A percentile compares a stretch with the other conserved stretches of the same genome.
Conservation (phyloP, 2,888 invertebrate genomes). For the Orthonevra nobilis region DNA sequence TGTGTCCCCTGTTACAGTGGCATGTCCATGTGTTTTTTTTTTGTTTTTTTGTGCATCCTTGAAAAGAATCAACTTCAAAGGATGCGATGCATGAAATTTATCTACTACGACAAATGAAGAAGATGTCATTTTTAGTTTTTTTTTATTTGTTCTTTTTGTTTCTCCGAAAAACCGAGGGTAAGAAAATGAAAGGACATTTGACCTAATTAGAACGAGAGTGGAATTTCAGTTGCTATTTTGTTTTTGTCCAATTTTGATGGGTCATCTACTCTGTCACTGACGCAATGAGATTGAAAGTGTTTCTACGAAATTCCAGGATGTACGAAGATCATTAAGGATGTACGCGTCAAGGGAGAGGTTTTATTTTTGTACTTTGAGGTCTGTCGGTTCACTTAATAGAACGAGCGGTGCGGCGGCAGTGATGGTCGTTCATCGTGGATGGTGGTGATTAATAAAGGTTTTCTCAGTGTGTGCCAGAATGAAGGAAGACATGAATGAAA, state of each 20-base stretch:
- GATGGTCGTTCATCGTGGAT: conserved; percentile 7
- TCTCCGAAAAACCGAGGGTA: background rate
- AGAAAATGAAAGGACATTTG: conserved; percentile 47
- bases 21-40: conserved; percentile 34
- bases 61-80: conserved; percentile 54
- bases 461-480: background rate
- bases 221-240: background rate
- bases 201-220: conserved; percentile 64
- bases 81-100: conserved; percentile 63
- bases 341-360: background rate
- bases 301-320: conserved; percentile 27
- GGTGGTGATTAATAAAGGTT: conserved; percentile 37
- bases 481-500: conserved; percentile 13
- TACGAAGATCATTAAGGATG: background rate
- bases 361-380: conserved; percentile 8
- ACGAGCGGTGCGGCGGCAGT: too few species aligned
- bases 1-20: conserved; percentile 50
- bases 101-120: conserved; percentile 50
- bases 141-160: conserved; percentile 7
- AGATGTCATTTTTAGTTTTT: conserved; percentile 47
- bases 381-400: background rate
- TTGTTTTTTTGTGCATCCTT: conserved; percentile 28
- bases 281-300: conserved; percentile 38
- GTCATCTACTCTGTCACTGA: conserved; percentile 33
- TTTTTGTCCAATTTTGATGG: background rate